Evolutionary conservation across 1,140 invertebrate genomes (phyloP), one percentile per base, ranked within the genome.

Genomic region (Pseudomyrmex pallidus): DNA sequence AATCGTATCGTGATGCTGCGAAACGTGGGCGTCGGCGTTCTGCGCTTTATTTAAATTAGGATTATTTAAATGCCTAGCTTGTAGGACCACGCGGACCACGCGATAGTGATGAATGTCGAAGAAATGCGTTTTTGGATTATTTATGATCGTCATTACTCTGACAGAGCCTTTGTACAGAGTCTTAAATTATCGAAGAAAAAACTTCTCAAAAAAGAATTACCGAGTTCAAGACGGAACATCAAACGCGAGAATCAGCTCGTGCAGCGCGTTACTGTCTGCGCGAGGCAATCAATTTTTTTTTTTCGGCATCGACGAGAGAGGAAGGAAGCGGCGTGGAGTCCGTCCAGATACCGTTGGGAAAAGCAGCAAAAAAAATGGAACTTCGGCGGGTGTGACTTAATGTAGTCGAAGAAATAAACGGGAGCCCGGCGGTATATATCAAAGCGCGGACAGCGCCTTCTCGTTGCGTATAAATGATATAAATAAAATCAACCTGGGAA

Each of bases 1-100:
- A 91, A 91, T 91, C 90, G 87, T 91, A 91, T 90, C 90, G 85
- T 90, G 89, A 91, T 91, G 89, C 88, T 84, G 87, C 87, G 87
- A 82, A 85, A 87, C 74, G 82, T 85, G 82, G 80, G 85, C 87
- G 80, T 86, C 63, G 67, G 35, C 25, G 74, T 15, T 15, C 13
- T 17, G 25, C 54, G 56, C 25, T 80, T 70, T 48, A 80, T 61
- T 80, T 80, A 80, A 72, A 80, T 80, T 46, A 59, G 44, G 54
- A 80, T 80, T 59, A 78, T 59, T 72, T 80, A 70, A 72, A 80
- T 80, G 66, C 22, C 50, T 59, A 44, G 12, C 35, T 48, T n/a
- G 44, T 13, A 22, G 4, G 17, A 7, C 15, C 2, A 7, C 20
- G 44, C 10, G 54, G 9, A 22, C 35, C 64, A 72, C 12, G 46